Evolutionary conservation across 2,113 vertebrate species (phyloP).

Genomic region (Heteronetta atricapilla): DNA sequence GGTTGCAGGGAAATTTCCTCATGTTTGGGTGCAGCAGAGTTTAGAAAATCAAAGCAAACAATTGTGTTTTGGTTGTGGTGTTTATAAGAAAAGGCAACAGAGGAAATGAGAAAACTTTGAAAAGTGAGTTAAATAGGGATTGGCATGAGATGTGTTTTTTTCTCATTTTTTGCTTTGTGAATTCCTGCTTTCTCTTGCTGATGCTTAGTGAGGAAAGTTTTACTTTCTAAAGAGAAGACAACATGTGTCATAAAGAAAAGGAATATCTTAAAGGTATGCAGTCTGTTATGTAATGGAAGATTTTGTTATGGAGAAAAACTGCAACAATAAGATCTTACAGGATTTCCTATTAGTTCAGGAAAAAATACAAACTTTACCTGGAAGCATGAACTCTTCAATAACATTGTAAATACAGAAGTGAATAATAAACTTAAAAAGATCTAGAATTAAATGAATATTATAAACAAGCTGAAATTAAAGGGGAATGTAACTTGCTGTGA

Average conservation of each 20-base stretch:
- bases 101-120: conserved; percentile 60
- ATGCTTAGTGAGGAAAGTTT: conserved; percentile 42
- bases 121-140: background rate
- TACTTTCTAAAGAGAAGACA: conserved; percentile 4
- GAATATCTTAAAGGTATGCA: background rate
- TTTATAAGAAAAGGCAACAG: conserved; percentile 13
- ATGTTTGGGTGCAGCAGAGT: background rate
- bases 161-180: background rate
- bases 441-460: background rate
- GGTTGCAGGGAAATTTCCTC: background rate
- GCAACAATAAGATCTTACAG: background rate
- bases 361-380: background rate
- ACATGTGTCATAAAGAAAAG: conserved; percentile 13
- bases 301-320: conserved; percentile 17
- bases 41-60: conserved; percentile 49
- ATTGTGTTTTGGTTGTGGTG: conserved; percentile 33
- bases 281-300: conserved; percentile 12
- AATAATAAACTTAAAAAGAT: background rate
- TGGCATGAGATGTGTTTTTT: background rate
- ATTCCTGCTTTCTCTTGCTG: conserved; percentile 8
- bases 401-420: background rate
- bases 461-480: background rate
- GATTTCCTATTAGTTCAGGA: conserved; percentile 31
- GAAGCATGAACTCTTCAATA: background rate
- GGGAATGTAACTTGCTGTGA: background rate